phyloP scores from a whole-genome alignment of 2,113 vertebrate species.

The Trinectes maculatus region DNA sequence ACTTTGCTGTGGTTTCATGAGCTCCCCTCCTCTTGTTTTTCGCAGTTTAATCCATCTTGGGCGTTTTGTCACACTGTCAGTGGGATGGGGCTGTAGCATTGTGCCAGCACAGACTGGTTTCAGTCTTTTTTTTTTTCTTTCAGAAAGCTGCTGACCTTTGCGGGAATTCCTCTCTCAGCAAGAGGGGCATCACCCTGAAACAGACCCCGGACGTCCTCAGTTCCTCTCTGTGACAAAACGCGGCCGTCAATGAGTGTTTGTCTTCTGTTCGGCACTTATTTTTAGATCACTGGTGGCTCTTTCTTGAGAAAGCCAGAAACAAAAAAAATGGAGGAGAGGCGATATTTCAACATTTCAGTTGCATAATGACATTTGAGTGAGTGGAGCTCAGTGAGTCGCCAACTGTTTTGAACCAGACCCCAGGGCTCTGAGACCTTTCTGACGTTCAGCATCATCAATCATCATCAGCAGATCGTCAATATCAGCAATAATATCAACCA shows the following conservation, averaged over 20 bases:
- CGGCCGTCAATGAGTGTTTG: conserved; percentile 10
- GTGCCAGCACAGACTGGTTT: not conserved
- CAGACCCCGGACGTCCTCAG: not conserved
- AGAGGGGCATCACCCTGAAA: conserved; percentile 5
- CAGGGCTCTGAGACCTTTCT: not conserved
- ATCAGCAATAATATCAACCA: not conserved
- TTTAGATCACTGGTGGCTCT: not conserved
- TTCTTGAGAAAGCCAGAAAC: conserved; percentile 15
- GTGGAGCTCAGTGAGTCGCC: not conserved
- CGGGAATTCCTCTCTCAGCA: conserved; percentile 20
- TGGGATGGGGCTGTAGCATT: too few species aligned
- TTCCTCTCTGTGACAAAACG: conserved; percentile 13
- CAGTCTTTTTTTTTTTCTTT: not conserved
- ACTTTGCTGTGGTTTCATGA: conserved; percentile 59
- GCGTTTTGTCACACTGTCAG: not conserved
- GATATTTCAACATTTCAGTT: too few species aligned
- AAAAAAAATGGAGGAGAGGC: not conserved
- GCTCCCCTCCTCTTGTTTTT: conserved; percentile 26
- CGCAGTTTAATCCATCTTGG: not conserved
- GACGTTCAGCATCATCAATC: not conserved
- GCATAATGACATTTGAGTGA: too few species aligned
- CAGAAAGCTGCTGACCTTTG: conserved; percentile 15
- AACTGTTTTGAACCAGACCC: too few species aligned
- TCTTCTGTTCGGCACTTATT: conserved; percentile 8
- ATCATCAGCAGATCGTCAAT: not conserved